phyloP scores from a whole-genome alignment of 2,797 vertebrate species.

The Allobates femoralis region DNA sequence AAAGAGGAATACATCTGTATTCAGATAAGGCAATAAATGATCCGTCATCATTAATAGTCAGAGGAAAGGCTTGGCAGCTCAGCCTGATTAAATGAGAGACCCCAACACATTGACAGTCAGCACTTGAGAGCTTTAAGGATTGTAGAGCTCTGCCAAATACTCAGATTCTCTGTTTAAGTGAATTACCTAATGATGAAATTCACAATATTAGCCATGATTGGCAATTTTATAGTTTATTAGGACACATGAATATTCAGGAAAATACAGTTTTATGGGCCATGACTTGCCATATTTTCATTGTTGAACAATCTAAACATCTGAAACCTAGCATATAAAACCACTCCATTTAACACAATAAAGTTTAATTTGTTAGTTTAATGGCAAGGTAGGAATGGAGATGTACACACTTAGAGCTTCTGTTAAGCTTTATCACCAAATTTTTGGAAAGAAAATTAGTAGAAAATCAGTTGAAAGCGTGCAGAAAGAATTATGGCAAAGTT shows the following conservation, averaged over 20 bases:
- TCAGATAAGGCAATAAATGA: conserved; percentile 67
- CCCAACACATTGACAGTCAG: conserved; percentile 57
- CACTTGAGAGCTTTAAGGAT: conserved; percentile 68
- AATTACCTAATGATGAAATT: conserved; percentile 66
- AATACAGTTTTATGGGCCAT: conserved; percentile 4
- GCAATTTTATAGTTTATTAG: background rate
- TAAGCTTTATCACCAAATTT: background rate
- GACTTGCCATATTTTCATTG: background rate
- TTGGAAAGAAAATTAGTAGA: background rate
- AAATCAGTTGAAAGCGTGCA: background rate
- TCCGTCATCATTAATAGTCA: conserved; percentile 67
- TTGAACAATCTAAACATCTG: background rate
- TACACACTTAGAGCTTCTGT: background rate
- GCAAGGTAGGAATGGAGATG: background rate
- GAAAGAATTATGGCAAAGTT: background rate
- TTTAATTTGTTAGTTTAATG: background rate
- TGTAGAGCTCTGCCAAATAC: conserved; percentile 66
- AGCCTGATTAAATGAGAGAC: conserved; percentile 65
- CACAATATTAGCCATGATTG: conserved; percentile 44
- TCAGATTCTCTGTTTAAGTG: conserved; percentile 71
- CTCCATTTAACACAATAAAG: background rate
- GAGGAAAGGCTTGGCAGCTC: conserved; percentile 65
- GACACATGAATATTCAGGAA: conserved; percentile 10
- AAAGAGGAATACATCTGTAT: conserved; percentile 66
- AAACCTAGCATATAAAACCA: background rate